Base-by-base conservation (phyloP, 2,888 invertebrate genomes). In the Calameuta filiformis region DNA sequence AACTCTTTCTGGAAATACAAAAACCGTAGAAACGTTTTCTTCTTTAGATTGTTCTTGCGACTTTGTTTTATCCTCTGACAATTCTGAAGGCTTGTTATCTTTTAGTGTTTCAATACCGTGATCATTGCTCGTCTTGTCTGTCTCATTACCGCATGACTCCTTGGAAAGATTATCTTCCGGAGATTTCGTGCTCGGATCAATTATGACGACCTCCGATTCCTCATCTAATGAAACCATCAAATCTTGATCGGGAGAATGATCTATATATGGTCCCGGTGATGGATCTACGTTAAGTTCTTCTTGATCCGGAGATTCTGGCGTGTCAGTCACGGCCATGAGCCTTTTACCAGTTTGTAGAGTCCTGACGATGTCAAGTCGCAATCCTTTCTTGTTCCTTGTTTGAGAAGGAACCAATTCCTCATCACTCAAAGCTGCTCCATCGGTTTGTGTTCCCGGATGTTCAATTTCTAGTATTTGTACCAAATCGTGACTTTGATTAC, bases 201-300 rank as follows among this genome's bases (percentile, higher is more conserved):
- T 93, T 9, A 95, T 93, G 0, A 95, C 94, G 40, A 95, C 94
- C 83, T 94, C 95, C 11, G 94, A 93, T 78, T 94, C 94, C 12
- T 82, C 86, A 40, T 92, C 92, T 23, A 91, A 89, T 12, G 91
- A 90, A 15, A 91, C 89, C 81, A 92, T 87, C 1, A 92, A 87
- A 75, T 93, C 92, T 56, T 92, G 92, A 81, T 94, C 93, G 0
- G 91, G 89, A 0, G 89, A 88, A 15, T 90, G 84, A 30, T 92
- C 88, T 56, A 90, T 85, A 76, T 89, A 92, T 3, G 92, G 88
- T 77, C 92, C 92, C 0, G 93, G 92, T 0, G 92, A 92, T 3
- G 92, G 91, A 82, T 93, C 89, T 0, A 91, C 90, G 78, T 90
- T 90, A 71, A 92, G 88, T 81, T 93, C 93, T 73, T 93, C 93